phyloP scores from a whole-genome alignment of 1,140 invertebrate species.

The Hirudo medicinalis region DNA sequence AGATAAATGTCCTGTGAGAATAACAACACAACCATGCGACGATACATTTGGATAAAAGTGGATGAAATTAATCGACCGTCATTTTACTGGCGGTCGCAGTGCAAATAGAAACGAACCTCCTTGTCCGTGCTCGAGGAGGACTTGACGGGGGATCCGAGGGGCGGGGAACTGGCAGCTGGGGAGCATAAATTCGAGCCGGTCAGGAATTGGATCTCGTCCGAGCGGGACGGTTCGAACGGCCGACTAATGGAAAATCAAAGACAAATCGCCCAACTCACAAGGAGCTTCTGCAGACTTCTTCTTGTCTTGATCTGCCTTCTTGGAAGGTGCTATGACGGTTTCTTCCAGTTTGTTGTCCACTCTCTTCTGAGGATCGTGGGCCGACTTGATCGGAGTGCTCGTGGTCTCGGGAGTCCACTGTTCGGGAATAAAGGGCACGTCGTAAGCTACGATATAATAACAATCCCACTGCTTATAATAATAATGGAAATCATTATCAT shows the following conservation, averaged over 20 bases:
- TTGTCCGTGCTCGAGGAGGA: constrained; percentile 5
- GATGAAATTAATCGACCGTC: no score
- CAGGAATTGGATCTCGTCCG: no score
- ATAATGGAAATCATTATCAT: no score
- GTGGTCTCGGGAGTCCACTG: constrained; percentile 14
- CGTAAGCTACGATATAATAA: no score
- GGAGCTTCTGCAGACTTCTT: neutral
- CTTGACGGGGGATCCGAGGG: neutral
- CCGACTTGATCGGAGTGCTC: constrained; percentile 13
- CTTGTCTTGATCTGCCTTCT: neutral
- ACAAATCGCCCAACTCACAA: no score
- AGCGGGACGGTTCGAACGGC: no score
- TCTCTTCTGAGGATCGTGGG: neutral
- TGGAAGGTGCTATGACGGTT: neutral
- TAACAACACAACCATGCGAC: neutral
- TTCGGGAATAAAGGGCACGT: neutral
- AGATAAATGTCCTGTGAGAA: neutral
- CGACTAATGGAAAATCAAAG: no score
- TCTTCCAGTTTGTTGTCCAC: neutral
- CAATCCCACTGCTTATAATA: no score
- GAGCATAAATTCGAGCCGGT: no score
- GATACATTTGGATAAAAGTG: no score
- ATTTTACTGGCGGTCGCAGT: no score
- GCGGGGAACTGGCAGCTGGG: neutral
- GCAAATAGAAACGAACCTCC: neutral